Base-by-base conservation (phyloP, 2,888 invertebrate species). In the Spialia ferax region DNA sequence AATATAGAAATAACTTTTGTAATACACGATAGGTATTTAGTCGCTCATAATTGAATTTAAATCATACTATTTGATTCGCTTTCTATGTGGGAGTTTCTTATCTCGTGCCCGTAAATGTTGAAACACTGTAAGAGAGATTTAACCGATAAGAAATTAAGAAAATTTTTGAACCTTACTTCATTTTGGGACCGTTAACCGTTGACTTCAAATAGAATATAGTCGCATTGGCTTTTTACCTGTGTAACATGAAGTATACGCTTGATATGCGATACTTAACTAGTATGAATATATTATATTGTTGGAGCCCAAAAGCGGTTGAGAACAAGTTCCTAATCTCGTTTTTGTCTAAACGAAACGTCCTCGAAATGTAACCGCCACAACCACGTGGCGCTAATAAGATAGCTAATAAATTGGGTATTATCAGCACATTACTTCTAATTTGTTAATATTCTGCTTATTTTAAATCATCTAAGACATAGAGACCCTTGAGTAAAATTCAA, bases 321-420 rank as follows among this genome's bases (percentile, higher is more conserved):
- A 91, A 89, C 87, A 72, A 84, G 89, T 91, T 84, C 77, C 73
- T 70, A 75, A 78, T 81, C 86, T 80, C 81, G 87, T 91, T 91
- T 90, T 90, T 89, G 78, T 18, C 73, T 38, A 76, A 74, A 74
- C 71, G 70, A 71, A 75, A 75, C 80, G 91, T 88, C 91, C 91
- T 92, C 87, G 91, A 92, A 87, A 90, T 83, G 85, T 91, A 92
- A 92, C 91, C 65, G 65, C 57, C 65, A 42, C 23, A 7, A 70
- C 74, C 83, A 81, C 82, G 83, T 85, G 83, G 81, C 67, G 68
- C 78, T 83, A 87, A 84, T 80, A 82, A 86, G 81, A n/a, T n/a
- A 66, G 66, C 78, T 83, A 86, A 84, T 80, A 82, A 86, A 82
- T 76, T 75, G 77, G 79, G 82, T 79, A 79, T 73, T 72, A 73